Conservation (phyloP, 2,797 vertebrate genomes). For the Sciurus carolinensis region DNA sequence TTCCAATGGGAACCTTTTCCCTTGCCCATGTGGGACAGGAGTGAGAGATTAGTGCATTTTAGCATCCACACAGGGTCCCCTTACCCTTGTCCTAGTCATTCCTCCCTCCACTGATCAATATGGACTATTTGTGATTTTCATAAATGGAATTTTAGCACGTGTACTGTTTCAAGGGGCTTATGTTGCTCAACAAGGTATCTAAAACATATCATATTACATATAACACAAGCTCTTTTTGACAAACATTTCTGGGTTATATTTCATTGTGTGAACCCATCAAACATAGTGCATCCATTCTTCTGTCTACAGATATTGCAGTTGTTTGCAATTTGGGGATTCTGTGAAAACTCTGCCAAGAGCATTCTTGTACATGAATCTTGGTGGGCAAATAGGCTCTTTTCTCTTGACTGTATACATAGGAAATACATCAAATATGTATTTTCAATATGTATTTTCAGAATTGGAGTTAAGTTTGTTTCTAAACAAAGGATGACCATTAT, state of each 20-base stretch:
- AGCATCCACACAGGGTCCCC: too few relatives aligned
- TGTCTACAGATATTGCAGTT: background rate
- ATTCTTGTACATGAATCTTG: background rate
- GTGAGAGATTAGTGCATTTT: too few relatives aligned
- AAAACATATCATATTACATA: background rate
- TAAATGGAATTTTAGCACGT: background rate
- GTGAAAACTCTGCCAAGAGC: background rate
- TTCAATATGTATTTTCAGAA: background rate
- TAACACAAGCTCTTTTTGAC: background rate
- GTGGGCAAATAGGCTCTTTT: background rate
- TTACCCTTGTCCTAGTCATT: background rate
- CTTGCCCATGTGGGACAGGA: too few relatives aligned
- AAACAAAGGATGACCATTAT: background rate
- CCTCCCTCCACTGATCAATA: background rate
- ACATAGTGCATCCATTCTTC: background rate
- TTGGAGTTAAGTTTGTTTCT: background rate
- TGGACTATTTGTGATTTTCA: background rate
- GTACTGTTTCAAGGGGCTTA: background rate
- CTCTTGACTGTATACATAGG: background rate
- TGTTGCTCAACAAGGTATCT: too few relatives aligned
- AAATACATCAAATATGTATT: background rate
- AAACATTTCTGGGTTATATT: background rate
- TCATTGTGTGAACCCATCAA: background rate
- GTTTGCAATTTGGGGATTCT: background rate
- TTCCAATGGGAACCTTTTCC: too few relatives aligned